Percentiles rank a stretch among this genome's conserved stretches.
Conservation (phyloP, 1,140 invertebrate genomes). For the Meloidogyne exigua region DNA sequence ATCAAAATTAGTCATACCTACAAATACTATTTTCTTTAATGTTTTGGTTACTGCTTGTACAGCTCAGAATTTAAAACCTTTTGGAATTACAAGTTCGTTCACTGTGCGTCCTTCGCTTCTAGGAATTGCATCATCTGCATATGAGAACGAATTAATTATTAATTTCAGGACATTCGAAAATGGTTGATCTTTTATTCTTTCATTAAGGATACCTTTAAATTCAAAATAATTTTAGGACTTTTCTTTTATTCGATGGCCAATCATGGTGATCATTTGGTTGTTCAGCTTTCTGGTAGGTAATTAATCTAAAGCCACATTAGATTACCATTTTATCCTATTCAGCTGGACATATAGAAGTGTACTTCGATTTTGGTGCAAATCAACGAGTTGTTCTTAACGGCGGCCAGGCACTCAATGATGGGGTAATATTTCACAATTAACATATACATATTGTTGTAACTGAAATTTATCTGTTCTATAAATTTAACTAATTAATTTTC, state of each 20-base stretch:
- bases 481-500: too few species aligned
- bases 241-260: conserved; percentile 63
- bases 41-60: conserved; percentile 52
- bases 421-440: conserved; percentile 16
- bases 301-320: not conserved
- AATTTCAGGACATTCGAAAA: conserved; percentile 60
- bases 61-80: conserved; percentile 25
- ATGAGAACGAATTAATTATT: conserved; percentile 59
- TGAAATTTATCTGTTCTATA: too few species aligned
- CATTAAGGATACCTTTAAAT: not conserved
- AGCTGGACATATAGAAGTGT: conserved; percentile 46
- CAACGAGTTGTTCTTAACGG: conserved; percentile 44
- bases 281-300: conserved; percentile 44
- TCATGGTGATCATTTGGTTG: conserved; percentile 60
- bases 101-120: conserved; percentile 51
- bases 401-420: conserved; percentile 57
- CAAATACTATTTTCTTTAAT: conserved; percentile 33
- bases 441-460: conserved; percentile 5
- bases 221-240: conserved; percentile 18
- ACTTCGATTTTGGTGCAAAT: conserved; percentile 60
- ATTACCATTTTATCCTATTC: not conserved
- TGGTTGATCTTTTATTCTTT: conserved; percentile 29
- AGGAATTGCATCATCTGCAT: conserved; percentile 55
- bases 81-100: conserved; percentile 31
- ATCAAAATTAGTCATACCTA: conserved; percentile 20